Evolutionary conservation across 2,888 invertebrate species (phyloP), one percentile per base, ranked within the genome.

Genomic region (Metalampra italica): DNA sequence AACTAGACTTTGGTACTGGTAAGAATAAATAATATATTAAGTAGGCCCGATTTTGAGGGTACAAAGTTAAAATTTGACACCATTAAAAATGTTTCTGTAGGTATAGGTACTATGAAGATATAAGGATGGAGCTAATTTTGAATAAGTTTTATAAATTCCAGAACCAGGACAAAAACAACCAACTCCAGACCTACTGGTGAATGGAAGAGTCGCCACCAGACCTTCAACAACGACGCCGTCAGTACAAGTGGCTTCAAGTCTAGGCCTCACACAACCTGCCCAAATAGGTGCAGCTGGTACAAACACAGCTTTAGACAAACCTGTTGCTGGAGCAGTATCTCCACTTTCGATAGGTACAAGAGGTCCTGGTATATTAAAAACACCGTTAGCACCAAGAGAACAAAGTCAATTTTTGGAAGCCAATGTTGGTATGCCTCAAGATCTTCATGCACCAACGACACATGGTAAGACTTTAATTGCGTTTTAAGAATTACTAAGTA

Each of bases 1-100:
- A 97, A 71, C 84, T 94, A 50, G 92, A 93, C 57, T 73, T 93
- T 2, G 68, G 67, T 0, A 58, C 61, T 39, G 75, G 78, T 76
- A 52, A 56, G 48, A 37, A 15, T 7, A 36, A 11, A 39, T 29
- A 32, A 22, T 5, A 30, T 5, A 7, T 7, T 30, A 30, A 30
- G 30, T 30, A 7, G 30, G 30, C 30, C 30, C 30, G 30, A 8
- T 8, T 30, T 30, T 30, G 30, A 8, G 7, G 32, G 32, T 32
- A 5, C 1, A 7, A 7, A 37, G n/a, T n/a, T n/a, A n/a, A n/a
- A n/a, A n/a, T n/a, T n/a, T n/a, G n/a, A n/a, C n/a, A n/a, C n/a
- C n/a, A n/a, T n/a, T n/a, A n/a, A n/a, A n/a, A n/a, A n/a, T n/a
- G n/a, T n/a, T 22, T 36, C 29, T 7, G 9, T 13, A 5, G 9